Conservation (phyloP, 2,113 vertebrate genomes). For the Lophius piscatorius region DNA sequence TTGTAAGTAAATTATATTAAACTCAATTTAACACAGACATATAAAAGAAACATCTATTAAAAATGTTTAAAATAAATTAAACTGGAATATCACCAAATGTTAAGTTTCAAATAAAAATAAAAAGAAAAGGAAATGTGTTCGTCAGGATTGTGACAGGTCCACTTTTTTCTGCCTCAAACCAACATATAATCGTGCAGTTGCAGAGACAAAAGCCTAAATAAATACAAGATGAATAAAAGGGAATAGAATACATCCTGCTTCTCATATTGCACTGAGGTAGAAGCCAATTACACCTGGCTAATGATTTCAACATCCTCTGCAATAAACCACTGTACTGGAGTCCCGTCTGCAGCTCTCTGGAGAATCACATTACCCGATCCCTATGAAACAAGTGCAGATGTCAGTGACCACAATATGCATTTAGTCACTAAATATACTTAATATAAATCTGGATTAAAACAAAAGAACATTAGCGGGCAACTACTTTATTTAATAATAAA, state of each 20-base stretch:
- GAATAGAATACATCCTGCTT: conserved; percentile 17
- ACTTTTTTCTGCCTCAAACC: conserved; percentile 34
- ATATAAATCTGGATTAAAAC: background rate
- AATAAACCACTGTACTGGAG: conserved; percentile 87
- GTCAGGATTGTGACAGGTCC: conserved; percentile 22
- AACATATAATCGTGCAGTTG: conserved; percentile 60
- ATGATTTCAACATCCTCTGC: conserved; percentile 87
- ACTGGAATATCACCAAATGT: conserved; percentile 68
- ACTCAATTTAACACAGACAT: conserved; percentile 20
- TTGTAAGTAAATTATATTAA: conserved; percentile 13
- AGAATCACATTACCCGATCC: conserved; percentile 80
- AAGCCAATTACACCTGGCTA: conserved; percentile 84
- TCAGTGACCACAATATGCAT: background rate
- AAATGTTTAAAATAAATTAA: conserved; percentile 70
- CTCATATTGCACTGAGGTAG: conserved; percentile 6
- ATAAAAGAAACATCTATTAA: conserved; percentile 21
- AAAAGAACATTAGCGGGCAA: too few relatives aligned
- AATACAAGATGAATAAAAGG: conserved; percentile 67
- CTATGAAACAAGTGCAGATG: conserved; percentile 58
- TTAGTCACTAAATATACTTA: too few relatives aligned
- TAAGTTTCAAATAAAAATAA: conserved; percentile 63
- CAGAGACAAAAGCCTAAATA: conserved; percentile 72
- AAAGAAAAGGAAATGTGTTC: conserved; percentile 25
- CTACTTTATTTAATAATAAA: too few relatives aligned
- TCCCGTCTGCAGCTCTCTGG: conserved; percentile 84